Evolutionary conservation across 2,113 vertebrate genomes (phyloP), one percentile per base, ranked within the genome.

Genomic region (Spizaetus ornatus): DNA sequence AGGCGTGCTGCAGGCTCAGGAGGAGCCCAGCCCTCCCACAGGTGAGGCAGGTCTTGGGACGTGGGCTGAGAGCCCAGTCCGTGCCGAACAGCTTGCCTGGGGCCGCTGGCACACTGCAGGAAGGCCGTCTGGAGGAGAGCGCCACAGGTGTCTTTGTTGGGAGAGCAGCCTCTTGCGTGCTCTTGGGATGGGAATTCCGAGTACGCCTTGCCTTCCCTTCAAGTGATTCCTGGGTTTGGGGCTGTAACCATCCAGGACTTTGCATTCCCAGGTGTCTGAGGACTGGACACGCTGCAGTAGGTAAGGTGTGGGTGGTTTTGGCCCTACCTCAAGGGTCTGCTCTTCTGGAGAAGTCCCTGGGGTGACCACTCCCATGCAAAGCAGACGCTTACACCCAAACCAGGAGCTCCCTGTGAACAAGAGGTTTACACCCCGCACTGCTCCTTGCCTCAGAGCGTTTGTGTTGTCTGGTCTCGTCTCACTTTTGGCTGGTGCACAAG

Each of bases 21-120:
- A 27, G 48, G 27, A 32, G 15, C n/a, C 65, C 55, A 8, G 38
- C 21, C 17, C 14, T 59, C 34, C 42, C 0, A 0, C 1, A 3
- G 11, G 36, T 12, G 59, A 52, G 40, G 56, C 42, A 31, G 42
- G 29, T 26, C 59, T 11, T 6, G 15, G 29, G 16, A 16, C 11
- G 16, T 9, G 59, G 65, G 34, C 38, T 19, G 42, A 29, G 7
- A 52, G 59, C 50, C 56, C 47, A 17, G 32, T 25, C 72, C 14
- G 0, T 16, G n/a, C 29, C 4, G 3, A 15, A 48, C 55, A 11
- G 45, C 47, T 47, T 21, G 34, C 38, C 76, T 1, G 3, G 17
- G 59, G 74, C 65, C 3, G 12, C 47, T 25, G 74, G 23, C 16
- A 9, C 5, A 4, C 47, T 52, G 43, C n/a, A 55, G 71, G 23